A percentile compares a stretch with the other conserved stretches of the same genome.
Conservation (phyloP, 2,888 invertebrate species). For the Tenthredo scrophulariae region DNA sequence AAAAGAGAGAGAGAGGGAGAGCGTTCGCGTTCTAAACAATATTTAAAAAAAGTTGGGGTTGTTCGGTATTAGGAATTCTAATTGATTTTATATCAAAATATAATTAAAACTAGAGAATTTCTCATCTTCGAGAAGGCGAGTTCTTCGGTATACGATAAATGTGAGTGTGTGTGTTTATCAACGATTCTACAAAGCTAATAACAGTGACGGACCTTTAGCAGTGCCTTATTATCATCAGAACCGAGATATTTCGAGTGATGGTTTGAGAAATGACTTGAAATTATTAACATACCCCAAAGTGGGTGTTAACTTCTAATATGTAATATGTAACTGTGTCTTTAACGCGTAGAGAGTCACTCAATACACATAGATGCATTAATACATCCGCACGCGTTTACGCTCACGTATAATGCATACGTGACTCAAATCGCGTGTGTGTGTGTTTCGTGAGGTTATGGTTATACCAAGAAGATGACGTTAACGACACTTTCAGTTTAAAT, state of each 20-base stretch:
- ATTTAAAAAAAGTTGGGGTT: not conserved
- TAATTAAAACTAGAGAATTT: not conserved
- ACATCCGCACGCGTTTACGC: conserved; percentile 31
- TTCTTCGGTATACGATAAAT: not conserved
- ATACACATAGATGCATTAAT: conserved; percentile 15
- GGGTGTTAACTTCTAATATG: conserved; percentile 19
- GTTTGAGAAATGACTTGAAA: conserved; percentile 17
- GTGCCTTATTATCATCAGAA: not conserved
- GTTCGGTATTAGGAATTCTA: not conserved
- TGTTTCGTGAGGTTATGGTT: conserved; percentile 22
- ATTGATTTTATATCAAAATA: not conserved
- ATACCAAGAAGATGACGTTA: conserved; percentile 41
- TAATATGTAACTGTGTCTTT: not conserved
- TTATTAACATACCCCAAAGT: not conserved
- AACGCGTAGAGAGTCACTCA: conserved; percentile 5
- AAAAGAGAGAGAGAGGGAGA: no score
- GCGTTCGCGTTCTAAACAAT: not conserved
- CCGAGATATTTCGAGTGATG: not conserved
- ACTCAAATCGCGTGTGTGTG: conserved; percentile 23
- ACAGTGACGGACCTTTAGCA: not conserved
- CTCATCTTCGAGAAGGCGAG: not conserved
- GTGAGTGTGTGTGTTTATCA: conserved; percentile 9
- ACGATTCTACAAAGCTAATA: not conserved
- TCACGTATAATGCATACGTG: conserved; percentile 20
- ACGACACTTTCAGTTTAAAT: conserved; percentile 27